These are phyloP conservation scores for Watsonalla binaria DNA, from an alignment of 2,888 invertebrate genomes.

Conservation along the genomic window DNA sequence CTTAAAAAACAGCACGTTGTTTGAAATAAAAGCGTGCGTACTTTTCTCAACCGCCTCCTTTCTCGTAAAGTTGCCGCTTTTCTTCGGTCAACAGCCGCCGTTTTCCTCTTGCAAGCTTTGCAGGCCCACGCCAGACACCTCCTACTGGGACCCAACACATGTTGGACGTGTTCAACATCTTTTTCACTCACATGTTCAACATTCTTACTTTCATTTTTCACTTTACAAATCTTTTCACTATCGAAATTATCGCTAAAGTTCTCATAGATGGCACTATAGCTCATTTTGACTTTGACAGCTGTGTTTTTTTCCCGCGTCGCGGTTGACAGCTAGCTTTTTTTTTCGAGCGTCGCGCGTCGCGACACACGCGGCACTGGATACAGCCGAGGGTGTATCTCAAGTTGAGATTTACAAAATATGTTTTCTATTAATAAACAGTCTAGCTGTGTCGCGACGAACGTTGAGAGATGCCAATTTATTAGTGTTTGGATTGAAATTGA, in stretches of 20 bases:
- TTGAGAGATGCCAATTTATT: slow-evolving; percentile 77
- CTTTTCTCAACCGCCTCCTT: slow-evolving; percentile 94
- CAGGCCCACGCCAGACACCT: slow-evolving; percentile 97
- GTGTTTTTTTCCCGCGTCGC: slow-evolving; percentile 13
- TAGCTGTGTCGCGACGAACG: slow-evolving; percentile 50
- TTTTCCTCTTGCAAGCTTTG: slow-evolving; percentile 97
- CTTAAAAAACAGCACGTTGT: no score
- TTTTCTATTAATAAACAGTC: slow-evolving; percentile 71
- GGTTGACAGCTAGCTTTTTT: slow-evolving; percentile 38
- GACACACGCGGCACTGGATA: slow-evolving; percentile 62
- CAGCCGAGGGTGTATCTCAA: slow-evolving; percentile 58
- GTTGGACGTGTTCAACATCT: slow-evolving; percentile 65
- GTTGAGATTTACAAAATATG: slow-evolving; percentile 70
- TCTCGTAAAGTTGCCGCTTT: slow-evolving; percentile 98
- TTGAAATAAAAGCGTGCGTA: slow-evolving; percentile 51
- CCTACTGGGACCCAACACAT: slow-evolving; percentile 78
- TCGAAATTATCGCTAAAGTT: slow-evolving; percentile 42
- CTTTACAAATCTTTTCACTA: slow-evolving; percentile 45
- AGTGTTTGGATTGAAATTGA: slow-evolving; percentile 77
- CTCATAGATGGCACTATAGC: slow-evolving; percentile 50
- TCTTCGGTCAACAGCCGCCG: slow-evolving; percentile 95
- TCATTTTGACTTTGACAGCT: slow-evolving; percentile 43
- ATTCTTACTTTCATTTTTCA: slow-evolving; percentile 52
- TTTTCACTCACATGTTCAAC: slow-evolving; percentile 32
- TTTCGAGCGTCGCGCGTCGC: slow-evolving; percentile 60